These are phyloP conservation scores for Brachyrhaphis roseni DNA, from an alignment of 2,797 vertebrate genomes.

Conservation along the genomic window DNA sequence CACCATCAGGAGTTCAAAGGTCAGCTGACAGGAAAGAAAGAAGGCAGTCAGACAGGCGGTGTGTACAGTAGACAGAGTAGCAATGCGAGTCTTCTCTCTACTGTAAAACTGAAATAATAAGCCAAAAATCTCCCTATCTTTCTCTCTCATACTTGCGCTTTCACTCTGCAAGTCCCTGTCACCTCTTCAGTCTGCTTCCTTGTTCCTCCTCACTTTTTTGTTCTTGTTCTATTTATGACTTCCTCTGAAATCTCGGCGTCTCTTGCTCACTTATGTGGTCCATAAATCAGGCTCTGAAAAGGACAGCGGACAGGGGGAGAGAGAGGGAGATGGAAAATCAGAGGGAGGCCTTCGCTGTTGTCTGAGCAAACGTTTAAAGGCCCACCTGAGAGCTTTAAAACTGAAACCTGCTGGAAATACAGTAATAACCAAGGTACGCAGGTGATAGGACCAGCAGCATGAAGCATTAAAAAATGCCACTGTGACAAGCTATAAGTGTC, in stretches of 20 bases:
- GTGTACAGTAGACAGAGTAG: conserved; percentile 52
- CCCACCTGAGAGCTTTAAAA: conserved; percentile 88
- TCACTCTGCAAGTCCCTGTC: conserved; percentile 58
- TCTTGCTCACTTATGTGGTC: conserved; percentile 80
- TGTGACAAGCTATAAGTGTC: conserved; percentile 75
- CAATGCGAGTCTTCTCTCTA: conserved; percentile 36
- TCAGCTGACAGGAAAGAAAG: conserved; percentile 70
- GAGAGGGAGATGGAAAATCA: conserved; percentile 80
- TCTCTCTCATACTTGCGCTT: conserved; percentile 46
- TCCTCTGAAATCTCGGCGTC: conserved; percentile 80
- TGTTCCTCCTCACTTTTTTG: conserved; percentile 67
- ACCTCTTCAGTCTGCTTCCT: conserved; percentile 73
- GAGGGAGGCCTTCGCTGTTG: conserved; percentile 79
- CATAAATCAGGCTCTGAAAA: conserved; percentile 89
- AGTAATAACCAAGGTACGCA: conserved; percentile 74
- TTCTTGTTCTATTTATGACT: conserved; percentile 83
- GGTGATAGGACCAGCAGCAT: conserved; percentile 69
- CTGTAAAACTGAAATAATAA: conserved; percentile 57
- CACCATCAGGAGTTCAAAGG: conserved; percentile 71
- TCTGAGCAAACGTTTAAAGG: conserved; percentile 86
- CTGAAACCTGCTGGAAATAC: conserved; percentile 83
- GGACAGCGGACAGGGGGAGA: conserved; percentile 83
- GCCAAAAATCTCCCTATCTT: conserved; percentile 34
- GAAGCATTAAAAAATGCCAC: conserved; percentile 71
- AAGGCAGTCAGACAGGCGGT: conserved; percentile 52